These are phyloP conservation scores for Lumbricus terrestris DNA, from an alignment of 2,888 invertebrate species.

Conservation along the genomic window DNA sequence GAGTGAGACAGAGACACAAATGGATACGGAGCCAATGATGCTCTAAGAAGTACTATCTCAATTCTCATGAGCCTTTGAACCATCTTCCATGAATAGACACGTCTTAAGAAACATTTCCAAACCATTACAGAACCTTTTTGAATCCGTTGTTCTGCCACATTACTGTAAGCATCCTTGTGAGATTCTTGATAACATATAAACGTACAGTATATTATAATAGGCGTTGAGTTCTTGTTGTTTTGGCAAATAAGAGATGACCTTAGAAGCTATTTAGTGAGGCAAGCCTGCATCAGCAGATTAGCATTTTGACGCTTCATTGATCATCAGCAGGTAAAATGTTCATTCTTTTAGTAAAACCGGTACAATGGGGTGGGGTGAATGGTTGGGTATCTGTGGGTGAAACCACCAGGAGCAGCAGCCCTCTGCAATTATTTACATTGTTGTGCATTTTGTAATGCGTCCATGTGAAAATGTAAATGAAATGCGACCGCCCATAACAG, in stretches of 20 bases:
- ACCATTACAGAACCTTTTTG: too few relatives aligned
- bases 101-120: too few relatives aligned
- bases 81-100: too few relatives aligned
- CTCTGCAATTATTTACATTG: neutral
- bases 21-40: too few relatives aligned
- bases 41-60: too few relatives aligned
- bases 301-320: neutral
- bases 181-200: too few relatives aligned
- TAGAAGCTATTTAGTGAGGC: neutral
- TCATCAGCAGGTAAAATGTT: neutral
- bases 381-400: neutral
- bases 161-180: too few relatives aligned
- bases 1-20: too few relatives aligned
- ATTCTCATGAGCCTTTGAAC: too few relatives aligned
- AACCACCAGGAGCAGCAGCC: neutral
- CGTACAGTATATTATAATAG: too few relatives aligned
- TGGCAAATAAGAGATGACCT: neutral
- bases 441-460: neutral
- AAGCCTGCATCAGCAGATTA: neutral
- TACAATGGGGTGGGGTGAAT: neutral
- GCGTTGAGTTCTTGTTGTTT: too few relatives aligned
- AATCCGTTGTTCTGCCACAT: too few relatives aligned
- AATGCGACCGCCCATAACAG: neutral
- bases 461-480: neutral
- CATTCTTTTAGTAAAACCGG: neutral